Base-by-base conservation (phyloP, 1,140 invertebrate genomes). In the Papilio helenus region DNA sequence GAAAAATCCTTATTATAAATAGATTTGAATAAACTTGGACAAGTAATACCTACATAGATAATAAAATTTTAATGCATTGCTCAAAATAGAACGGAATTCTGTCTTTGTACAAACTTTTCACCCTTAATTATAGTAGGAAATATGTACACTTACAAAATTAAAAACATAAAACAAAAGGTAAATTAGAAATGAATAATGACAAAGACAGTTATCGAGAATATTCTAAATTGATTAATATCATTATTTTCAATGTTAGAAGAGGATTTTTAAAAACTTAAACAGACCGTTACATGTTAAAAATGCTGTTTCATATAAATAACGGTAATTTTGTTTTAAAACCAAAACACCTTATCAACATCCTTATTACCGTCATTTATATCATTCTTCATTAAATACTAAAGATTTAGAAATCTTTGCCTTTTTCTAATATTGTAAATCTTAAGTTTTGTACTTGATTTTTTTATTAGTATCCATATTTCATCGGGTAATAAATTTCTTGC, bases 311-410 rank as follows among this genome's bases (percentile, higher is more conserved):
- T 68, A 68, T 16, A 26, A 20, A 20, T 58, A 58, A 58, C 55
- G 26, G 14, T 29, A 29, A 23, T 29, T 29, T 29, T 29, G 34
- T 61, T 12, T 65, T 34, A 34, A 14, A 29, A 68, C 14, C 23
- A 68, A 29, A 65, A 65, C 10, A 61, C 58, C 14, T 68, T 68
- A 68, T 68, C 61, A 29, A 68, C 5, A 68, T 68, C 61, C 61
- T 68, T 68, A 68, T 68, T 68, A 29, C 23, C 5, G 14, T 68
- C 12, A 68, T 68, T 68, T 68, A 16, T 68, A 16, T 20, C n/a
- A 55, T 16, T 49, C 2, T 65, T 26, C 4, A 26, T 12, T 9
- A 20, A 61, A 26, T 3, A 3, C 58, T 65, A 7, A 26, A 65
- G 26, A 5, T 20, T 61, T 61, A 7, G 51, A 55, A 18, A 55